Evolutionary conservation across 2,113 vertebrate species (phyloP).

Genomic region (Sprattus sprattus): DNA sequence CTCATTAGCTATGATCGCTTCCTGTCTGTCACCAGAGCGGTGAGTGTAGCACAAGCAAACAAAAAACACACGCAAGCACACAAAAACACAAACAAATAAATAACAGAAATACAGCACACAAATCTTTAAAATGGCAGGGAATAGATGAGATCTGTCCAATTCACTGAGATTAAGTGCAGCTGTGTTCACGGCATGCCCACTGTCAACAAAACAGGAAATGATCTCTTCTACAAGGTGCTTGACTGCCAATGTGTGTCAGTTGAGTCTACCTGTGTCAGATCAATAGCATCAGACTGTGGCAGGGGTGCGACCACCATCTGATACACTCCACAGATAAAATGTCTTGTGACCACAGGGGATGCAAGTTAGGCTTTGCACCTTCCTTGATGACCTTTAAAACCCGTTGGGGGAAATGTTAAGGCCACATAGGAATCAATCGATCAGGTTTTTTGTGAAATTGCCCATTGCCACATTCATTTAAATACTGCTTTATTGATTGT

Average conservation of each 20-base stretch:
- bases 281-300: background rate
- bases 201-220: background rate
- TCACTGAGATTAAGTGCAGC: background rate
- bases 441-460: background rate
- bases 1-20: conserved; percentile 93
- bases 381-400: background rate
- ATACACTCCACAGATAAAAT: conserved; percentile 6
- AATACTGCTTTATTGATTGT: background rate
- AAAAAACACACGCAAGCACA: no score
- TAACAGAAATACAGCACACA: background rate
- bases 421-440: background rate
- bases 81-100: background rate
- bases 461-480: background rate
- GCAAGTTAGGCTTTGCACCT: background rate
- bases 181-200: background rate
- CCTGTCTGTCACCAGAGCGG: conserved; percentile 86
- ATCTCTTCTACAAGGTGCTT: background rate
- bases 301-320: background rate
- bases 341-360: background rate
- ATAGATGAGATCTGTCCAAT: background rate
- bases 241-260: background rate
- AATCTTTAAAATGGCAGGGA: background rate
- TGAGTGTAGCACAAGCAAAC: conserved; percentile 65
- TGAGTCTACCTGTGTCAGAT: background rate
- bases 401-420: background rate